Base-by-base conservation (phyloP, 2,888 invertebrate species). In the Eutolmus rufibarbis region DNA sequence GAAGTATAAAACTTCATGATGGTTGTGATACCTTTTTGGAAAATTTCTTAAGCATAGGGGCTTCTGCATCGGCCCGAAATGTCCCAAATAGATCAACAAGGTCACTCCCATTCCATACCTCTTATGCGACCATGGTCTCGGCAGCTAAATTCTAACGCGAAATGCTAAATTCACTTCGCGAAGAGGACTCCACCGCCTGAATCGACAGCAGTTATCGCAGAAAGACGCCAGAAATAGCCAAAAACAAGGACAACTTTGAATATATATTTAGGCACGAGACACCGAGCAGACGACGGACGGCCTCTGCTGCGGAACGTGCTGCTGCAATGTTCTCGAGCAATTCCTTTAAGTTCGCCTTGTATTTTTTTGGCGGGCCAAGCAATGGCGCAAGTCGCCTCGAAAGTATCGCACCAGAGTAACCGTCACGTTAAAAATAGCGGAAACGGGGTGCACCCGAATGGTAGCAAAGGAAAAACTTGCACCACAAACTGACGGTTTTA, bases 221-320 rank as follows among this genome's bases (percentile, higher is more conserved):
- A 79, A 79, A 28, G 51, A 28, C 51, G 46, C 51, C 79, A 79
- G 28, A 82, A 82, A 82, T 82, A 82, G 57, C 56, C 37, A 19
- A 66, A 66, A 82, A 82, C 66, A 82, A 82, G 82, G 82, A 82
- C 82, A 82, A 82, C 34, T 82, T 37, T 56, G 19, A 82, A 37
- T 82, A 82, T 82, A 82, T 57, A 82, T 82, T 37, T 82, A 82
- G 82, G 82, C 82, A 82, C 66, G 82, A 82, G 82, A 82, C 82
- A 66, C 40, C 37, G 57, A 66, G 57, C 57, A 82, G 82, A 82
- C 82, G 57, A 66, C 51, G 51, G 81, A 34, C 76, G 76, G 37
- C 76, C 76, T 37, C 57, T 66, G 57, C 57, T 66, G 40, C 57
- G 57, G 37, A 82, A 37, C 82, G 37, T 57, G 57, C 40, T 34